Base-by-base conservation (phyloP, 2,113 vertebrate genomes). In the Rana temporaria region DNA sequence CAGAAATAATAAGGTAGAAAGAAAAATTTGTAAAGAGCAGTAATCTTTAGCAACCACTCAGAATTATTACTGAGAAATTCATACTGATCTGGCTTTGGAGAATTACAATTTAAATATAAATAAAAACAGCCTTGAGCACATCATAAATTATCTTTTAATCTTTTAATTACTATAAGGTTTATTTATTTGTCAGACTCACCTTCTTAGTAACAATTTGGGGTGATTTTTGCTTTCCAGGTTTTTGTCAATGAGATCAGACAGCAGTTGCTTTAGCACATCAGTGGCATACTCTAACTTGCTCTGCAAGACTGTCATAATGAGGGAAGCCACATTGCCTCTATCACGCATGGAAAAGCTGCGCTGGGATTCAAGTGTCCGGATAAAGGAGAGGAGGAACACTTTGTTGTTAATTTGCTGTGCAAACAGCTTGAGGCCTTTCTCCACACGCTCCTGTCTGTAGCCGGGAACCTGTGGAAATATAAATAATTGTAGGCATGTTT, bases 141-240 rank as follows among this genome's bases (percentile, higher is more conserved):
- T 22, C 11, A 20, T 24, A 24, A 22, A 63, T 22, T 9, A 3
- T 22, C 60, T 22, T 62, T 42, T 32, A 1, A 8, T 8, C 9
- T 48, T 12, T 8, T 48, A 48, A 48, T 14, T 30, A 30, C 26
- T 30, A 48, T 48, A 2, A 48, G 1, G 9, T 11, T 48, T 14
- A 48, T 48, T 48, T 9, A 48, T 48, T 48, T 12, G 42, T n/a
- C n/a, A 60, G n/a, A 34, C 90, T 93, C 81, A 98, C 98, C 98
- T 97, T 67, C 98, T 91, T 4, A 99, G 95, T 65, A 99, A 91
- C 67, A 99, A 91, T 89, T 99, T 99, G 77, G 98, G 98, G 82
- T 99, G 98, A 89, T 99, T 99, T 90, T 99, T 99, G 94, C 98
- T 99, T 92, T 99, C 98, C 89, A 99, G 92, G 88, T 99, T 99